Conservation (phyloP, 2,113 vertebrate species). For the Glaucomys volans region DNA sequence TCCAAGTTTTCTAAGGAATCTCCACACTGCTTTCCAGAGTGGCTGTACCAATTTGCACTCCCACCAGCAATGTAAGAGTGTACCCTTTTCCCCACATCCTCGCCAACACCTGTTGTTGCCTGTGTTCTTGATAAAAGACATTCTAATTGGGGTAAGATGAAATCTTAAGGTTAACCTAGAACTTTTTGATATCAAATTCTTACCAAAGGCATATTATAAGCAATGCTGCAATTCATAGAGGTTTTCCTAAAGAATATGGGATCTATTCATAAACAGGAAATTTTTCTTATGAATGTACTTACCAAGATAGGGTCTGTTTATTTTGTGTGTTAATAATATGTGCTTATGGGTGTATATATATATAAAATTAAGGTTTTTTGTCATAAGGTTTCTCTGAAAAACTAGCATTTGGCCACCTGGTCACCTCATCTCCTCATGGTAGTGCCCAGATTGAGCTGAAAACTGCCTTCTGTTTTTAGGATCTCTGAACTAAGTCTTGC, state of each 20-base stretch:
- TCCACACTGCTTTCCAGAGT: no score
- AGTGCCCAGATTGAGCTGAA: no score
- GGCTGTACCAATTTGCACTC: no score
- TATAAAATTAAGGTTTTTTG: neutral
- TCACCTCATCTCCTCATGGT: neutral
- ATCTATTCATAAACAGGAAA: neutral
- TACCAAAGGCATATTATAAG: neutral
- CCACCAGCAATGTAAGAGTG: no score
- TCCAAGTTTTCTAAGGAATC: no score
- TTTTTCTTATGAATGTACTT: neutral
- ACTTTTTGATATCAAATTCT: neutral
- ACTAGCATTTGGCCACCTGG: neutral
- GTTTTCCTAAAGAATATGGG: neutral
- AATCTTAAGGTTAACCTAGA: no score
- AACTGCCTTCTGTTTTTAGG: neutral
- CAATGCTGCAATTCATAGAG: neutral
- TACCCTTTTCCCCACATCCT: no score
- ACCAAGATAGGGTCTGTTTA: neutral
- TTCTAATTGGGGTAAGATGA: no score
- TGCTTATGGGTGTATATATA: neutral
- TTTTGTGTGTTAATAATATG: neutral
- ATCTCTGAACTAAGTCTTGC: neutral
- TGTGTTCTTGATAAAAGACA: no score
- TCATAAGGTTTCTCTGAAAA: constrained; percentile 5
- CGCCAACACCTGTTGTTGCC: no score